phyloP scores from a whole-genome alignment of 2,888 invertebrate genomes.

The Volucella bombylans region DNA sequence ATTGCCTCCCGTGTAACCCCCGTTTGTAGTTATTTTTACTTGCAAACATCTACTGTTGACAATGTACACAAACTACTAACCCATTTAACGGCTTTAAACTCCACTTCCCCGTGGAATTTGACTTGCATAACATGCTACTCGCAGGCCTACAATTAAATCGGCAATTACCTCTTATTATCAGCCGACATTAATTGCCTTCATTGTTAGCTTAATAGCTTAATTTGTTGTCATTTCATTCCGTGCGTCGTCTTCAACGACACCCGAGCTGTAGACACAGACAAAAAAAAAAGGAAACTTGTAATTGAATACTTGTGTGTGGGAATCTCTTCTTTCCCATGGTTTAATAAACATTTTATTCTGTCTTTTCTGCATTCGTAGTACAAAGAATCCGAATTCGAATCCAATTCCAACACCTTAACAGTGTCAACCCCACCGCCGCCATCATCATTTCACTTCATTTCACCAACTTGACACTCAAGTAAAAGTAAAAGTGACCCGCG shows the following conservation, averaged over 20 bases:
- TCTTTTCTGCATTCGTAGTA: conserved; percentile 7
- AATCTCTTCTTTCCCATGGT: conserved; percentile 34
- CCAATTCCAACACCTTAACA: conserved; percentile 14
- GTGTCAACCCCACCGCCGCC: conserved; percentile 43
- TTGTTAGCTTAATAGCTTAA: conserved; percentile 56
- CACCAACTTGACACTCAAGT: not conserved
- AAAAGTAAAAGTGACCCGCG: conserved; percentile 40
- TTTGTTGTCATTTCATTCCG: conserved; percentile 25
- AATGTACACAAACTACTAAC: no score
- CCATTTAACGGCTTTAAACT: no score
- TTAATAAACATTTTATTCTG: not conserved
- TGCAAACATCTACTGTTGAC: no score
- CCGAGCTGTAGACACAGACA: no score
- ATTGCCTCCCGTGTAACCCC: no score
- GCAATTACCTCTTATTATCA: conserved; percentile 37
- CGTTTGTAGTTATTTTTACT: no score
- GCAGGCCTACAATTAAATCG: conserved; percentile 14
- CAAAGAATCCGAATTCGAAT: not conserved
- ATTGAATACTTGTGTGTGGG: conserved; percentile 33
- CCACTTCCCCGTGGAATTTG: no score
- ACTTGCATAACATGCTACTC: no score
- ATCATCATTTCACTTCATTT: conserved; percentile 6
- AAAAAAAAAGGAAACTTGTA: not conserved
- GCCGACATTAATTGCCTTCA: conserved; percentile 45
- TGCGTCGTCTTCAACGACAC: not conserved